Evolutionary conservation across 2,888 invertebrate species (phyloP).

Genomic region (Octodonta nipae): DNA sequence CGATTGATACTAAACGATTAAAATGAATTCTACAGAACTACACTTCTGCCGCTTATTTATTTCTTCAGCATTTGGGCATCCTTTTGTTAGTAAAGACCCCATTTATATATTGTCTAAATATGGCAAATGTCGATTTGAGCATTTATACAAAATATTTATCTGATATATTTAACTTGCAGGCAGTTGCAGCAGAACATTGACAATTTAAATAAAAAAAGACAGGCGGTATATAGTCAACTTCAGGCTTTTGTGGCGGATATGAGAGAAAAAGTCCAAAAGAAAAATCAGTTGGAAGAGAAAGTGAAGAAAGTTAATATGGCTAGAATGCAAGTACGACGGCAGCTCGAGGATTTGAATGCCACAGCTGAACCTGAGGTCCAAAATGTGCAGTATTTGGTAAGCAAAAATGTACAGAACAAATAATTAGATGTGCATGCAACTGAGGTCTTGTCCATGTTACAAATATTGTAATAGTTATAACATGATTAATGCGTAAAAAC

Average conservation of each 20-base stretch:
- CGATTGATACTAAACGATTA: no score
- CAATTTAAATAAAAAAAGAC: slow-evolving; percentile 27
- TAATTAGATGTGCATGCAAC: not conserved
- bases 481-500: not conserved
- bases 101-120: no score
- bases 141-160: no score
- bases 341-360: slow-evolving; percentile 24
- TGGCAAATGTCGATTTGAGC: no score
- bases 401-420: slow-evolving; percentile 1
- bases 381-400: slow-evolving; percentile 26
- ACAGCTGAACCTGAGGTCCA: slow-evolving; percentile 31
- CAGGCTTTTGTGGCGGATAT: slow-evolving; percentile 21
- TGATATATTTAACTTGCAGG: slow-evolving; percentile 9
- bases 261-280: slow-evolving; percentile 11
- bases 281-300: slow-evolving; percentile 24
- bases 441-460: no score
- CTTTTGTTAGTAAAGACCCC: no score
- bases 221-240: slow-evolving; percentile 21
- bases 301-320: slow-evolving; percentile 21
- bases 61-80: no score
- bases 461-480: no score
- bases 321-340: slow-evolving; percentile 18
- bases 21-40: no score
- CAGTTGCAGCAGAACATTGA: slow-evolving; percentile 18
- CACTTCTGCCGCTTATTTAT: no score